These are phyloP conservation scores for Falco novaeseelandiae DNA, from an alignment of 2,797 vertebrate genomes.

Conservation along the genomic window DNA sequence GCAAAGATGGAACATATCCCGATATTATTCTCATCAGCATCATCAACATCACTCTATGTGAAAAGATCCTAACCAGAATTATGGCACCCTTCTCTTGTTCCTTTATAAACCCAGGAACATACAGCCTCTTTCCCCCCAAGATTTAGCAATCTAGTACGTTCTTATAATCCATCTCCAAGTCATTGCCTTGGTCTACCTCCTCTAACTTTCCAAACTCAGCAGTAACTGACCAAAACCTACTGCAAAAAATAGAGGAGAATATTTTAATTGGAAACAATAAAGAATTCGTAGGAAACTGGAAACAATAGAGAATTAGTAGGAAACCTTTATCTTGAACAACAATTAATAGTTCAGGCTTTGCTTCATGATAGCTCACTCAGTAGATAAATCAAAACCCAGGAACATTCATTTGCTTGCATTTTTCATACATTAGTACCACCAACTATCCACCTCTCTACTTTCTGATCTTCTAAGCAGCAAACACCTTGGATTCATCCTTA, in stretches of 20 bases:
- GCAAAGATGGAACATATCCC: background rate
- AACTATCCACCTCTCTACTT: background rate
- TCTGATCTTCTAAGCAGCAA: background rate
- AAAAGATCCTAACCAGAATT: conserved; percentile 7
- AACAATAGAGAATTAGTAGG: background rate
- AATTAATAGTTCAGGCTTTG: background rate
- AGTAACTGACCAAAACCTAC: background rate
- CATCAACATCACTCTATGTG: background rate
- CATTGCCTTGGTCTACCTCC: background rate
- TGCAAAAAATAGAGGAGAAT: background rate
- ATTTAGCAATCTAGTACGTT: background rate
- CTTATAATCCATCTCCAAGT: background rate
- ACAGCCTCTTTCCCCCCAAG: background rate
- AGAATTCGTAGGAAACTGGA: background rate
- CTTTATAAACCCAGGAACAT: background rate
- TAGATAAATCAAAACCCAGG: background rate
- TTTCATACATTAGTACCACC: background rate
- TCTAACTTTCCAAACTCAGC: background rate
- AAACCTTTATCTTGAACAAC: background rate
- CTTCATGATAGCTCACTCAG: background rate
- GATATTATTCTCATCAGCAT: background rate
- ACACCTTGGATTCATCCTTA: background rate
- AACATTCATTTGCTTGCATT: background rate
- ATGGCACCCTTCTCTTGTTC: background rate
- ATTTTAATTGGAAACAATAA: background rate